Evolutionary conservation across 2,797 vertebrate species (phyloP).

Genomic region (Tympanoctomys barrerae): DNA sequence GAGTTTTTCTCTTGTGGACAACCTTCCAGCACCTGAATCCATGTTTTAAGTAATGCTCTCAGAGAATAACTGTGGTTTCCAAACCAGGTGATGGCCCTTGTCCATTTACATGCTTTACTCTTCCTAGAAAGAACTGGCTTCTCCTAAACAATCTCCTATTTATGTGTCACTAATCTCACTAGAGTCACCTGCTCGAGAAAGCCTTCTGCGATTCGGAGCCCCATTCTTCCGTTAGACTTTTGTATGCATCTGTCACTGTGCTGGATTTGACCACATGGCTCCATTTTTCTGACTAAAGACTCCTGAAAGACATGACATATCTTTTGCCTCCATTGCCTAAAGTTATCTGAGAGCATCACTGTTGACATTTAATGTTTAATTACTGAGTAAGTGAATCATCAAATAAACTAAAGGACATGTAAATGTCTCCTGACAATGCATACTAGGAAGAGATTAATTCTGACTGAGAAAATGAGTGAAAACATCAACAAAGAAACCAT

Average conservation of each 20-base stretch:
- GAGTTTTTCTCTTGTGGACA: not conserved
- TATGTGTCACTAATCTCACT: not conserved
- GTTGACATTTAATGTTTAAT: not conserved
- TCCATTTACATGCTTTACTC: not conserved
- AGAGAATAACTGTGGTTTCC: not conserved
- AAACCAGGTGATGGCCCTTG: not conserved
- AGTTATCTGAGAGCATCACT: not conserved
- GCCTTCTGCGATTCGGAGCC: not conserved
- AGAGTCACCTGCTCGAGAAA: not conserved
- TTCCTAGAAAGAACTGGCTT: not conserved
- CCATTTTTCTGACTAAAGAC: not conserved
- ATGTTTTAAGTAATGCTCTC: not conserved
- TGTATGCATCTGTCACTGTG: not conserved
- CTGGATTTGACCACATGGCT: not conserved
- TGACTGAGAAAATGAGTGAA: not conserved
- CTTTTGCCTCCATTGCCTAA: not conserved
- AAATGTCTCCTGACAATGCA: not conserved
- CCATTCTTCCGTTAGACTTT: not conserved
- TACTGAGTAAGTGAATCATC: conserved; percentile 3
- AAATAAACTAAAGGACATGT: not conserved
- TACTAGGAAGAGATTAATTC: not conserved
- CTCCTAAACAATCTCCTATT: not conserved
- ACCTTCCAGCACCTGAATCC: not conserved
- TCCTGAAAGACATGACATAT: not conserved
- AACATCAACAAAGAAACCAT: not conserved